Percentiles rank a stretch among this genome's conserved stretches.
Evolutionary conservation across 2,113 vertebrate genomes (phyloP).

Genomic region (Podilymbus podiceps): DNA sequence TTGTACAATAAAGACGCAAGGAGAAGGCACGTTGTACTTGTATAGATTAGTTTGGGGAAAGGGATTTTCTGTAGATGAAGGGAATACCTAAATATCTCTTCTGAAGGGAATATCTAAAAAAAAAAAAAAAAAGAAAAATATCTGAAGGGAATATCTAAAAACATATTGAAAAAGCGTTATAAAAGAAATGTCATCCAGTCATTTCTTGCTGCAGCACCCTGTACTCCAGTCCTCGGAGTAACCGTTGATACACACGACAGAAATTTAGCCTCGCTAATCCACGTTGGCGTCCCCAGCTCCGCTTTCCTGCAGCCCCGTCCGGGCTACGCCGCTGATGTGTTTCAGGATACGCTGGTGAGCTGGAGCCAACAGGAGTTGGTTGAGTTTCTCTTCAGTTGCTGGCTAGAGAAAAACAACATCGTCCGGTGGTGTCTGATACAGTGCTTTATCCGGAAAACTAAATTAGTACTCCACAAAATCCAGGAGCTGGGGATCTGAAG

Average conservation of each 20-base stretch:
- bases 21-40: not conserved
- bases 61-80: not conserved
- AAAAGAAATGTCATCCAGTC: not conserved
- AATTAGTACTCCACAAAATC: not conserved
- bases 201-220: not conserved
- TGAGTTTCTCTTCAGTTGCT: not conserved
- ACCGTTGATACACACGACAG: no score
- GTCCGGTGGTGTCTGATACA: not conserved
- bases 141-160: not conserved
- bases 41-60: not conserved
- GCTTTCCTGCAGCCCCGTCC: not conserved
- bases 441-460: not conserved
- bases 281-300: not conserved
- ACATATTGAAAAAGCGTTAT: not conserved
- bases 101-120: no score
- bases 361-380: not conserved
- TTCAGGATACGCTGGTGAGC: not conserved
- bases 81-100: not conserved
- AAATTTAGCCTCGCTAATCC: not conserved
- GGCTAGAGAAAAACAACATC: not conserved
- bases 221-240: fast-evolving
- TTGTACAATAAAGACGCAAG: not conserved
- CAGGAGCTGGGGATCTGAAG: not conserved
- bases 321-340: not conserved
- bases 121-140: no score